Evolutionary conservation across 2,797 vertebrate genomes (phyloP).

Genomic region (Rhinichthys osculus): DNA sequence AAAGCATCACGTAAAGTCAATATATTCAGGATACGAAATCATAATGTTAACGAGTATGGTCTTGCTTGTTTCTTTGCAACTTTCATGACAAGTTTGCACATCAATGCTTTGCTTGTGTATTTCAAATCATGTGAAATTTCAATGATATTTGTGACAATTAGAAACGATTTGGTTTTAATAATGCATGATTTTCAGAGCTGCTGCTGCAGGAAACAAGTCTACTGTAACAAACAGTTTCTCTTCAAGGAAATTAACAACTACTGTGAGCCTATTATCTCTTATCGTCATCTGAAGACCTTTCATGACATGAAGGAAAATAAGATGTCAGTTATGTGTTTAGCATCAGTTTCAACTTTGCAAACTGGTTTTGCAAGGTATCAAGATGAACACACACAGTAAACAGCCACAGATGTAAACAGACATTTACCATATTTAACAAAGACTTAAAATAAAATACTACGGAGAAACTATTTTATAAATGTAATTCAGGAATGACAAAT

Average conservation of each 20-base stretch:
- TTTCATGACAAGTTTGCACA: neutral
- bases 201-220: neutral
- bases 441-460: neutral
- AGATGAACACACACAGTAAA: neutral
- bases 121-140: neutral
- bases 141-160: neutral
- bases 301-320: too few relatives aligned
- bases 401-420: neutral
- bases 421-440: neutral
- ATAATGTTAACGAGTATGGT: neutral
- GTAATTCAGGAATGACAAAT: neutral
- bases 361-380: slow-evolving; percentile 16
- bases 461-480: neutral
- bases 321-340: slow-evolving; percentile 9
- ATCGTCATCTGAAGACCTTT: too few relatives aligned
- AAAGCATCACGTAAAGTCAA: neutral
- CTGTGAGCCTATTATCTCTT: too few relatives aligned
- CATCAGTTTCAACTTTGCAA: neutral
- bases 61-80: neutral
- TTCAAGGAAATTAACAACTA: neutral
- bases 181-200: neutral
- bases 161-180: neutral
- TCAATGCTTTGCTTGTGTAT: neutral
- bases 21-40: neutral
- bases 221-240: neutral